A percentile compares a stretch with the other conserved stretches of the same genome.
Conservation (phyloP, 1,140 invertebrate genomes). For the Olivierus martensii region DNA sequence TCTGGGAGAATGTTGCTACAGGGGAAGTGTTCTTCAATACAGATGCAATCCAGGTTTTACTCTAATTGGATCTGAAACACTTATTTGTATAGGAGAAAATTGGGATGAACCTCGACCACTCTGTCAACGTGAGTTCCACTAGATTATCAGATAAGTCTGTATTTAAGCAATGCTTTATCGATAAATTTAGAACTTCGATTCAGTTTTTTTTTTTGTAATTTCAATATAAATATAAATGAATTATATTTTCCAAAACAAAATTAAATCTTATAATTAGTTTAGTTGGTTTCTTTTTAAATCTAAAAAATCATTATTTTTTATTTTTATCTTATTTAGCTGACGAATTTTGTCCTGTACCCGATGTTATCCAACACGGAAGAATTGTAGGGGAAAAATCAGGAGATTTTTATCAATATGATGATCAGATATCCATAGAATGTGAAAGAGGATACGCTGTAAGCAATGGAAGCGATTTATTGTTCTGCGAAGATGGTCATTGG, state of each 20-base stretch:
- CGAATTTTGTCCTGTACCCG: neutral
- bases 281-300: too few relatives aligned
- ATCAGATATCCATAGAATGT: conserved; percentile 3
- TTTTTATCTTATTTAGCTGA: too few relatives aligned
- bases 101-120: conserved; percentile 6
- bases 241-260: too few relatives aligned
- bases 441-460: conserved; percentile 1
- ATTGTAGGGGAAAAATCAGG: conserved; percentile 1
- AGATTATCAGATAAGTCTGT: too few relatives aligned
- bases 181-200: too few relatives aligned
- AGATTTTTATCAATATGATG: conserved; percentile 5
- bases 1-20: conserved; percentile 1
- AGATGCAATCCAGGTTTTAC: conserved; percentile 4
- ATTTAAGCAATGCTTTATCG: too few relatives aligned
- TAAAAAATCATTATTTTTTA: too few relatives aligned
- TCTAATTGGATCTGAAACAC: neutral
- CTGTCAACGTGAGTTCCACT: conserved; percentile 6
- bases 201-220: too few relatives aligned
- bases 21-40: neutral
- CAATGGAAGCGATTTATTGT: neutral
- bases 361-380: neutral
- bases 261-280: too few relatives aligned
- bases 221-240: too few relatives aligned
- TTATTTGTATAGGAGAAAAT: neutral
- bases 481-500: conserved; percentile 6